These are phyloP conservation scores for Puffinus mauretanicus DNA, from an alignment of 2,113 vertebrate species.

Conservation along the genomic window DNA sequence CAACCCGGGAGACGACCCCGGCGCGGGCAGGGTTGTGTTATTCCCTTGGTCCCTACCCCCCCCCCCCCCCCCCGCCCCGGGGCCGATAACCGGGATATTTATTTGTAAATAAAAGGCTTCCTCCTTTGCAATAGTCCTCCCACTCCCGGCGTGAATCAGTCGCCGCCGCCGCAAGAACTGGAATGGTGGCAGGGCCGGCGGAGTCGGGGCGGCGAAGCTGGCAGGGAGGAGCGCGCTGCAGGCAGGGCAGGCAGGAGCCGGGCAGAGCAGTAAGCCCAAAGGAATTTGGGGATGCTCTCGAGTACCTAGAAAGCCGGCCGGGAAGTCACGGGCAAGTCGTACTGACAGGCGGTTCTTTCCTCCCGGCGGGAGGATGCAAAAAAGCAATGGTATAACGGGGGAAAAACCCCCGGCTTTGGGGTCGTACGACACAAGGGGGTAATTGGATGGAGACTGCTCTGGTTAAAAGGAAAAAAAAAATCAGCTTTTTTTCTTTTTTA, in stretches of 20 bases:
- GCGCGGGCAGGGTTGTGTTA: rapidly evolving
- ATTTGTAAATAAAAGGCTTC: conserved; percentile 2
- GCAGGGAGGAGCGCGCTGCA: neutral
- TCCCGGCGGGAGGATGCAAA: neutral
- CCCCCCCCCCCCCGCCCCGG: neutral
- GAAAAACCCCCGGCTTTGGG: neutral
- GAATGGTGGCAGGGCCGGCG: neutral
- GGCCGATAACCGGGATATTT: neutral
- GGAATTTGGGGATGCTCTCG: neutral
- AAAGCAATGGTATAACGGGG: rapidly evolving
- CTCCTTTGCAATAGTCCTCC: neutral
- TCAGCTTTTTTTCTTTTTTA: neutral
- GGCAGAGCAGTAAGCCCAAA: neutral
- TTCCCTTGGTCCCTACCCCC: neutral
- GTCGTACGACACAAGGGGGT: rapidly evolving
- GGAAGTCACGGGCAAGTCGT: neutral
- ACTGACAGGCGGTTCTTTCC: rapidly evolving
- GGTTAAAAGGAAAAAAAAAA: neutral
- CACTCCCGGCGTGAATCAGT: neutral
- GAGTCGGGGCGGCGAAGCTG: neutral
- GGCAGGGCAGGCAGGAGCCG: neutral
- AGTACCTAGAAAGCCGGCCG: neutral
- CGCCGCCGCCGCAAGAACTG: neutral
- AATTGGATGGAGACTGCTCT: rapidly evolving
- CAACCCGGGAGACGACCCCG: neutral